Evolutionary conservation across 1,140 invertebrate genomes (phyloP).

Genomic region (Bombus waltoni): DNA sequence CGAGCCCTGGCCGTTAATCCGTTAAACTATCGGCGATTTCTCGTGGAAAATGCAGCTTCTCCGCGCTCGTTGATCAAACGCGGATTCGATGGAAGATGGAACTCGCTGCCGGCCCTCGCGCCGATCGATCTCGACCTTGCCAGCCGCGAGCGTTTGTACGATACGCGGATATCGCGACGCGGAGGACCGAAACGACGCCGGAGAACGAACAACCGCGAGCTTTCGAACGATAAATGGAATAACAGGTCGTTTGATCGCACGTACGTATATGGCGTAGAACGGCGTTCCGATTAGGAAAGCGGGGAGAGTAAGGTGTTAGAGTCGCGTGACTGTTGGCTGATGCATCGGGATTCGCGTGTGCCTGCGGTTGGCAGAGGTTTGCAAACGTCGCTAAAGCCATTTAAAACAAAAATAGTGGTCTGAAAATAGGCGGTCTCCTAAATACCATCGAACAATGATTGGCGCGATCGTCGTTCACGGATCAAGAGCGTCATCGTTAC

Average conservation of each 20-base stretch:
- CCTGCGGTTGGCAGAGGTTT: background rate
- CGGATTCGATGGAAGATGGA: background rate
- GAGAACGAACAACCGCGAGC: too few relatives aligned
- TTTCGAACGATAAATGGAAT: background rate
- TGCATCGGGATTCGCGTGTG: conserved; percentile 23
- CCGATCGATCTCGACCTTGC: too few relatives aligned
- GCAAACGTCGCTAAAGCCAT: conserved; percentile 24
- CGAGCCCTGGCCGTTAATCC: background rate
- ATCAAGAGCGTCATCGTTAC: conserved; percentile 44
- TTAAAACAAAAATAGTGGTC: conserved; percentile 50
- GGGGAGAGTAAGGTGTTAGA: background rate
- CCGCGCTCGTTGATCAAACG: background rate
- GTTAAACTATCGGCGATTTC: background rate
- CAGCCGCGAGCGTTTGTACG: too few relatives aligned
- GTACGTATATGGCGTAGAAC: background rate
- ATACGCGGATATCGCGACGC: background rate
- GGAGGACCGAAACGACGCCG: too few relatives aligned
- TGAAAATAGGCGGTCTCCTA: conserved; percentile 58
- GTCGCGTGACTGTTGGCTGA: conserved; percentile 4
- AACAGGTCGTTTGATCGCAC: background rate
- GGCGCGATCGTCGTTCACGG: conserved; percentile 49
- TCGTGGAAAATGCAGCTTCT: background rate
- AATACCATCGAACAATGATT: conserved; percentile 61
- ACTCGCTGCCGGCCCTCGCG: background rate
- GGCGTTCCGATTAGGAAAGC: background rate